Evolutionary conservation across 2,113 vertebrate genomes (phyloP), one percentile per base, ranked within the genome.

Genomic region (Misgurnus mizolepis): DNA sequence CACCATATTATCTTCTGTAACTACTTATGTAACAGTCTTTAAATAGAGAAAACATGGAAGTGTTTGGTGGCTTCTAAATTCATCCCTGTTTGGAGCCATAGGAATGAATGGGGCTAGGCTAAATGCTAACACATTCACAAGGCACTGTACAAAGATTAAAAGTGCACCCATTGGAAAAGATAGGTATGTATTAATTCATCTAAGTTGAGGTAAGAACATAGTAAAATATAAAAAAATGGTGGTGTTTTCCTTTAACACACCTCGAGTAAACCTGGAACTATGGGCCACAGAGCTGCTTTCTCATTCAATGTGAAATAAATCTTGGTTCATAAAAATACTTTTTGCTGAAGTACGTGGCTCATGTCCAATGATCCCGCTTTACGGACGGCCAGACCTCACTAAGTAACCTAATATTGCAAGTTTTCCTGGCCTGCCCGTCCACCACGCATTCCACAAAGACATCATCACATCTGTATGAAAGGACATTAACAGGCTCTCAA

Each of bases 351-450:
- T 79, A 18, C 55, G 43, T 55, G 62, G 76, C 81, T 68, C 34
- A 43, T 43, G 34, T 79, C 70, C 81, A 75, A 58, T 73, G 18
- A 47, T 60, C 64, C 65, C 41, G 12, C 67, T 79, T 49, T 45
- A 83, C 11, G 39, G 27, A 55, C 14, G 49, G 49, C 45, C 65
- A 55, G 47, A 56, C 14, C 55, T 68, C n/a, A 17, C 50, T 7
- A 65, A 49, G 74, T 71, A 56, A 78, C 64, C 67, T 66, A 74
- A 82, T 67, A 74, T 40, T 34, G 17, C 43, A 45, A 69, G 53
- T 66, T 75, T 62, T 62, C 70, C 61, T 76, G 70, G 71, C 77
- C 58, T 75, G 79, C 82, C 82, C 79, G 76, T 75, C 34, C 43
- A 61, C 49, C 66, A 76, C 53, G 80, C 47, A 71, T 80, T 67